These are phyloP conservation scores for Oscheius sp. DNA, from an alignment of 2,888 invertebrate genomes.

Conservation along the genomic window DNA sequence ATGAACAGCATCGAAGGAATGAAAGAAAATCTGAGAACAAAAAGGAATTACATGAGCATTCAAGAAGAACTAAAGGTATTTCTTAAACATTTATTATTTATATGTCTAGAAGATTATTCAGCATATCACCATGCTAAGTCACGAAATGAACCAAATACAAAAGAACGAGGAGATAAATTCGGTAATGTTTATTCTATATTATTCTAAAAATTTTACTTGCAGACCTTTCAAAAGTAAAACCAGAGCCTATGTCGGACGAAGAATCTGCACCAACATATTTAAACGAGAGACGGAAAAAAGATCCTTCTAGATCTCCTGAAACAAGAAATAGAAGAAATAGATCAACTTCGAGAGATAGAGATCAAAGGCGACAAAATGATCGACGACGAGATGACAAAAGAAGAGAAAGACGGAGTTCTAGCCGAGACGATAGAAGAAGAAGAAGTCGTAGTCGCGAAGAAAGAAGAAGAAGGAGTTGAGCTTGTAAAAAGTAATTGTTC, in stretches of 20 bases:
- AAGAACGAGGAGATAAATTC: too few species aligned
- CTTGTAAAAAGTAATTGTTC: not conserved
- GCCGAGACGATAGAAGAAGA: slow-evolving; percentile 3
- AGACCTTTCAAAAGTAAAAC: slow-evolving; percentile 11
- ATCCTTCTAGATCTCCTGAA: not conserved
- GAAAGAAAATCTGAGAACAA: too few species aligned
- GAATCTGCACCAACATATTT: not conserved
- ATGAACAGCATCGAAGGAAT: too few species aligned
- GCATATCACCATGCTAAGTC: too few species aligned
- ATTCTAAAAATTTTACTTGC: not conserved
- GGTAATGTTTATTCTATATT: not conserved
- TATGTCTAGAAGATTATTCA: too few species aligned
- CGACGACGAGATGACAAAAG: not conserved
- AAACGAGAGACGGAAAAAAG: too few species aligned
- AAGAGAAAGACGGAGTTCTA: not conserved
- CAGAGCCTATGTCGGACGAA: slow-evolving; percentile 8
- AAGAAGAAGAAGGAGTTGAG: not conserved
- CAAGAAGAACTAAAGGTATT: too few species aligned
- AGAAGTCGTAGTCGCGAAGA: not conserved
- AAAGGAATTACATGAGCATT: too few species aligned
- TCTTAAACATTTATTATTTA: too few species aligned
- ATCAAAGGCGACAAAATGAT: not conserved
- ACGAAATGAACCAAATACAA: not conserved
- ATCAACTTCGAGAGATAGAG: not conserved
- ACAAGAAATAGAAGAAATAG: not conserved